Evolutionary conservation across 2,797 vertebrate species (phyloP).

Genomic region (Intellagama lesueurii): DNA sequence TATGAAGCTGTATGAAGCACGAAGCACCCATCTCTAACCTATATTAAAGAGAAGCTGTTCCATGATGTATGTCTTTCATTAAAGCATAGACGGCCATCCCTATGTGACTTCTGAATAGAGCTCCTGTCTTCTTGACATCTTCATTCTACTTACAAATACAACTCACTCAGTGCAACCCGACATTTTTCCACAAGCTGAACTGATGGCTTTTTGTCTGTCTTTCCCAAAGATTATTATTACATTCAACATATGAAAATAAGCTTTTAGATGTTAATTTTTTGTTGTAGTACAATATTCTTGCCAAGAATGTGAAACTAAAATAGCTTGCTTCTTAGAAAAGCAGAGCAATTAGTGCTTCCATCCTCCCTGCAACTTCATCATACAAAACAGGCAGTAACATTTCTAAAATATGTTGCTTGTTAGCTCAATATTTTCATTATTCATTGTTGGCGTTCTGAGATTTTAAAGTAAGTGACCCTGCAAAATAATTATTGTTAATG

Average conservation of each 20-base stretch:
- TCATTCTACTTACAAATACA: slow-evolving; percentile 34
- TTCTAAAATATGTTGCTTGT: slow-evolving; percentile 44
- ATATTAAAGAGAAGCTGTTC: no score
- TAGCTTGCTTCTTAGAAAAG: slow-evolving; percentile 40
- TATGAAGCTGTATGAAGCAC: no score
- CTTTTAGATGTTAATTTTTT: background rate
- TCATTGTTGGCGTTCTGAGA: slow-evolving; percentile 17
- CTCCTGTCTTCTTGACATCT: slow-evolving; percentile 15
- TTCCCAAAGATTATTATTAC: slow-evolving; percentile 36
- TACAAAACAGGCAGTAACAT: background rate
- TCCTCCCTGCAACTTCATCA: fast-evolving
- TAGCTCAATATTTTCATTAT: slow-evolving; percentile 38
- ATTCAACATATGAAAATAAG: slow-evolving; percentile 43
- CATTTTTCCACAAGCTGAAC: slow-evolving; percentile 38
- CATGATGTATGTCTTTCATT: no score
- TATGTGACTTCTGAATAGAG: no score
- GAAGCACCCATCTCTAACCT: no score
- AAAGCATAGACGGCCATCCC: no score
- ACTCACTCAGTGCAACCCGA: background rate
- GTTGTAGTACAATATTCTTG: slow-evolving; percentile 36
- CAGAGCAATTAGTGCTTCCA: background rate
- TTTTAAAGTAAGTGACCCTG: slow-evolving; percentile 33
- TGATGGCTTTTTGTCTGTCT: slow-evolving; percentile 34
- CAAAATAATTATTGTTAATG: slow-evolving; percentile 38
- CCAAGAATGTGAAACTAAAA: slow-evolving; percentile 33